Base-by-base conservation (phyloP, 2,888 invertebrate genomes). In the Xestia c-nigrum region DNA sequence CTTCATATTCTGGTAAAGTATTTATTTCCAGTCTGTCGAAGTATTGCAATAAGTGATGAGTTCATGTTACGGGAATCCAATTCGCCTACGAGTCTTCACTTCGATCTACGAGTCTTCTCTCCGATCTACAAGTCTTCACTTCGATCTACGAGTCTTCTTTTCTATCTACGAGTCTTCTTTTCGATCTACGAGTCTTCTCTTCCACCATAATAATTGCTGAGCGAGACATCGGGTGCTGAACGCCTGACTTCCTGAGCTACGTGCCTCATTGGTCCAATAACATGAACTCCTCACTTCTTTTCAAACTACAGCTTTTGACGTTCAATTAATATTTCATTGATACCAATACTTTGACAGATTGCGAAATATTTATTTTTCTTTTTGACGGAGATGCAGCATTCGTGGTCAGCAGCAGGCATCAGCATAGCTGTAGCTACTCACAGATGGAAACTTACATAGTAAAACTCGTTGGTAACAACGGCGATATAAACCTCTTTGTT, bases 1-100 rank as follows among this genome's bases (percentile, higher is more conserved):
- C 76, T 24, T 6, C 24, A 38, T 10, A 12, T 5, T 61, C 38
- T 9, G 84, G 84, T 84, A 85, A 68, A 69, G 83, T 83, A 85
- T 79, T 3, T 47, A 78, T 85, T 85, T 73, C 38, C 57, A 67
- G 59, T 78, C 71, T 75, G 73, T n/a, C 72, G 4, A 68, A 40
- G 61, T 78, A 75, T 78, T 81, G 57, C 57, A 4, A 24, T 4
- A 46, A 64, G 52, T 71, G 65, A 68, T 71, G 72, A 47, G 50
- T 65, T 78, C 74, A 65, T 71, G 78, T 57, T 71, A 68, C 71
- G 19, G 21, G 31, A 24, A 65, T 14, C 57, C 24, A 75, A 31
- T 57, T 63, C 47, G n/a, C 16, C 46, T 10, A 19, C 16, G 43
- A 38, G 5, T 19, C 68, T 46, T 38, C 59, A 3, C 12, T 40